Evolutionary conservation across 2,113 vertebrate genomes (phyloP), one percentile per base, ranked within the genome.

Genomic region (Orcinus orca): DNA sequence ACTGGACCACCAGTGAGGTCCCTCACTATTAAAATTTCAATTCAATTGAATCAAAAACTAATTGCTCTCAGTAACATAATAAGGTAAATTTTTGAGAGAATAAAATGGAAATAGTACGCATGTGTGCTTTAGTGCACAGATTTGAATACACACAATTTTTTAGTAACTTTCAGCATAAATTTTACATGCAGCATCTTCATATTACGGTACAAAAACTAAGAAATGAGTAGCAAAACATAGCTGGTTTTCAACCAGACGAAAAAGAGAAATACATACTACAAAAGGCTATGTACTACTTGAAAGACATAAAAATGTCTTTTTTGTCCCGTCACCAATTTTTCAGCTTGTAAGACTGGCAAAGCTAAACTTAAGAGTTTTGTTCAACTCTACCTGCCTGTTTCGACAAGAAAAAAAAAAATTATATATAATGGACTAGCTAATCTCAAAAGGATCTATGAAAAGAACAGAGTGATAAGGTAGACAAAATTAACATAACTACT

Each of bases 251-350:
- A 41, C 18, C 58, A 88, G 33, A 67, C 44, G 10, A 70, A 44
- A 83, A 95, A 68, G 53, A 5, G 9, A 67, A 95, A 92, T 92
- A n/a, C 6, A n/a, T 89, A 88, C 44, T 88, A 31, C 15, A 90
- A 89, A 92, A 82, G 80, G 38, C 62, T 82, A 12, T 55, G 33
- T 41, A 80, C 36, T 92, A 44, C n/a, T 88, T 88, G 4, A 90
- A 86, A 90, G 81, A 95, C 47, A 79, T 50, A 53, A 93, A 93
- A 83, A 47, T n/a, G n/a, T n/a, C n/a, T n/a, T n/a, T n/a, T n/a
- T n/a, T n/a, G n/a, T 6, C 3, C 6, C 23, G 4, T 79, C 13
- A 81, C 15, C 44, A 76, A 31, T 92, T 58, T 33, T 81, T 82
- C 33, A 88, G 11, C n/a, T 92, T 25, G 8, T 62, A 73, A 77